Base-by-base conservation (phyloP, 2,888 invertebrate genomes). In the Melanotus villosus region DNA sequence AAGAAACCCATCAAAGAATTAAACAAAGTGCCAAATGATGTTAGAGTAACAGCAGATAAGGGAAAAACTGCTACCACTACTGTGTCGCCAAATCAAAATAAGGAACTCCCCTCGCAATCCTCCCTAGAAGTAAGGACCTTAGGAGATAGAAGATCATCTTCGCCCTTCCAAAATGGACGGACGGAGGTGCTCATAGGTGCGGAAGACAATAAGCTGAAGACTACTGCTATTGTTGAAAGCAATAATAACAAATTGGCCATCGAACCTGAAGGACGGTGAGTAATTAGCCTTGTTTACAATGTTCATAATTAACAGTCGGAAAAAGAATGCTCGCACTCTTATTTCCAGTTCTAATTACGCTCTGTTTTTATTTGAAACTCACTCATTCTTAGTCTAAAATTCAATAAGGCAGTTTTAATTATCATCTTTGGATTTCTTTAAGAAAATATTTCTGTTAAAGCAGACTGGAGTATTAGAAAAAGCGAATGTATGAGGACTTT, bases 151-250 rank as follows among this genome's bases (percentile, higher is more conserved):
- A 83, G 88, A 73, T 85, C 87, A 30, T 88, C 88, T 73, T 88
- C 88, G 76, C 89, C 89, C 43, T 89, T 88, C 82, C 87, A 88
- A 75, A 93, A 93, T 90, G 93, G 93, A 57, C 87, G 92, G 75
- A 91, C 91, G 79, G 93, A 93, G 85, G 89, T 92, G 80, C 87
- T 93, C 82, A 88, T 93, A 78, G 92, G 91, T 7, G 89, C 90
- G 73, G 85, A 85, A 77, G 90, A 90, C 79, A 89, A 88, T 80
- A 88, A 89, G 82, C 85, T 89, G 80, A 87, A 89, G 76, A 88
- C 90, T 34, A 88, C 89, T 21, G 89, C 89, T 52, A 85, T 89
- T 75, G 87, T 89, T 67, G 90, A 90, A 78, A 88, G 85, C 79
- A 84, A 82, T 78, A 89, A 89, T 81, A 83, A 83, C 74, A 84